Conservation (phyloP, 37 sponge, comb jelly and placozoan species). For the Corticium candelabrum region DNA sequence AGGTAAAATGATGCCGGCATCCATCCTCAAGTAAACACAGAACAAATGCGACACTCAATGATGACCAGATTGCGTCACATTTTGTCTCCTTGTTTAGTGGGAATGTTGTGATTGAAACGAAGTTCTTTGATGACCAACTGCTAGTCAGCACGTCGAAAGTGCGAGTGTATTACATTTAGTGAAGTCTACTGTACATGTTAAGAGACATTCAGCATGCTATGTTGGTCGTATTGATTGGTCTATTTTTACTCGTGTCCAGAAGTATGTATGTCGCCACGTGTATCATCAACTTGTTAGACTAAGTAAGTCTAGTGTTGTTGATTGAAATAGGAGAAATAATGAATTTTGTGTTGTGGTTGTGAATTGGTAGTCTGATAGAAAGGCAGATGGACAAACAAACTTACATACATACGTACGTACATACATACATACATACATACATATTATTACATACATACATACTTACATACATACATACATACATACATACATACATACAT, state of each 20-base stretch:
- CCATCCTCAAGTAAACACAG: constrained; percentile 47
- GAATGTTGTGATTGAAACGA: constrained; percentile 83
- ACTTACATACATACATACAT: no score
- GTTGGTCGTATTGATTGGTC: neutral
- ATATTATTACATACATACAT: no score
- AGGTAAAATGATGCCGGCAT: constrained; percentile 88
- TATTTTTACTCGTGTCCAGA: constrained; percentile 1
- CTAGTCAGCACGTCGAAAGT: constrained; percentile 79
- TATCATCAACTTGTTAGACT: no score
- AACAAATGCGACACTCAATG: neutral
- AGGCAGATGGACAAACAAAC: no score
- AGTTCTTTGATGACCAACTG: constrained; percentile 77
- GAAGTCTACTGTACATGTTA: constrained; percentile 5
- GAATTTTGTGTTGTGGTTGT: no score
- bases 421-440: no score
- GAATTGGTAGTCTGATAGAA: no score
- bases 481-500: no score
- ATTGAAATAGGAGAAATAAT: no score
- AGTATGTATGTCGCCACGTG: no score
- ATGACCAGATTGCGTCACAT: neutral
- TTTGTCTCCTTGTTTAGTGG: constrained; percentile 44
- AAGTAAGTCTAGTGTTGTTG: no score
- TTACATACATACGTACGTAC: no score
- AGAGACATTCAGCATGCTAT: neutral
- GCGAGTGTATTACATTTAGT: constrained; percentile 73